phyloP scores from a whole-genome alignment of 1,140 invertebrate species.

The Drosophila burlai region DNA sequence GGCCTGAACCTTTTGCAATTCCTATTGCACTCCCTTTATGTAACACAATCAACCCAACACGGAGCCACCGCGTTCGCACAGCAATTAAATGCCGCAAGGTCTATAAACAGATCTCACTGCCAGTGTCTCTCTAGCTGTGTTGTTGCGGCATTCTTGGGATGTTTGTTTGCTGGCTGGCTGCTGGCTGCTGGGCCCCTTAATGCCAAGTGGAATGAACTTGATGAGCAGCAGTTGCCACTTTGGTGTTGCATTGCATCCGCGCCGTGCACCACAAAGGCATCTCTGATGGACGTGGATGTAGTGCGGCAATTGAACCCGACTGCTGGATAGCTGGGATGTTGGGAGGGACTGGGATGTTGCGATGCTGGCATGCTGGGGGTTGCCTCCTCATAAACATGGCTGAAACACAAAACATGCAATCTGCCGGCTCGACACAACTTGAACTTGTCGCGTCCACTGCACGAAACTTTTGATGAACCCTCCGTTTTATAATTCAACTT shows the following conservation, averaged over 20 bases:
- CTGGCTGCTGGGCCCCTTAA: slow-evolving; percentile 62
- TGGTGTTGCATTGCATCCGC: slow-evolving; percentile 7
- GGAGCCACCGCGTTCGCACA: slow-evolving; percentile 20
- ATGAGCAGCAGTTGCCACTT: slow-evolving; percentile 62
- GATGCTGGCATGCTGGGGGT: neutral
- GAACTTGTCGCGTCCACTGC: slow-evolving; percentile 64
- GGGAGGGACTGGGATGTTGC: neutral
- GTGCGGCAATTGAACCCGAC: slow-evolving; percentile 60
- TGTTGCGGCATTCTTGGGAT: slow-evolving; percentile 74
- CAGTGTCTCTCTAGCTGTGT: slow-evolving; percentile 47
- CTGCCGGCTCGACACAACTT: slow-evolving; percentile 59
- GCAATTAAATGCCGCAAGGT: slow-evolving; percentile 69
- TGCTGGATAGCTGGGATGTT: slow-evolving; percentile 6
- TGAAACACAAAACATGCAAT: slow-evolving; percentile 74
- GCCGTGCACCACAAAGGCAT: slow-evolving; percentile 40
- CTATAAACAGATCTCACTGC: slow-evolving; percentile 82
- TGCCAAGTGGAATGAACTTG: slow-evolving; percentile 84
- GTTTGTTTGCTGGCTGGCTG: slow-evolving; percentile 47
- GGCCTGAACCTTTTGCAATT: slow-evolving; percentile 15
- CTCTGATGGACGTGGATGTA: slow-evolving; percentile 47
- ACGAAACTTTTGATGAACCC: slow-evolving; percentile 61
- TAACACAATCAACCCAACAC: slow-evolving; percentile 38
- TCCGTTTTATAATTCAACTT: slow-evolving; percentile 32
- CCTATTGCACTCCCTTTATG: slow-evolving; percentile 25
- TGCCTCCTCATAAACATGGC: slow-evolving; percentile 53